Conservation (phyloP, 2,797 vertebrate genomes). For the Artibeus lituratus region DNA sequence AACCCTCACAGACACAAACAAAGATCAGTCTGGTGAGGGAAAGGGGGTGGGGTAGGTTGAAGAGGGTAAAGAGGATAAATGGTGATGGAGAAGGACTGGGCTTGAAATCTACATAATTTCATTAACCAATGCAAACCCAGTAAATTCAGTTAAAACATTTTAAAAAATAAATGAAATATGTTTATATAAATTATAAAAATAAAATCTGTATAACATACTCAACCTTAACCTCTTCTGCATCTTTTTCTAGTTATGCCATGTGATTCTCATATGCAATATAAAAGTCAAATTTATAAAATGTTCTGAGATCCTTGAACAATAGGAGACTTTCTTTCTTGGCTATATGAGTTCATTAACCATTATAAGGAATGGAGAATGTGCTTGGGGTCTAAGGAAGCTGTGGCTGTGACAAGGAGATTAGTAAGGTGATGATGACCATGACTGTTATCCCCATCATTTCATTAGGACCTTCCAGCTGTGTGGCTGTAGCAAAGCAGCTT, state of each 20-base stretch:
- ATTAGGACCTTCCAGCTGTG: background rate
- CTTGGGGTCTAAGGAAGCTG: background rate
- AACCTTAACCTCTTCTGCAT: background rate
- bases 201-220: background rate
- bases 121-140: background rate
- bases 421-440: background rate
- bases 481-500: background rate
- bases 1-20: background rate
- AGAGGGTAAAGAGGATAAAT: background rate
- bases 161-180: background rate
- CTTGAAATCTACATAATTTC: background rate
- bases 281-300: conserved; percentile 19
- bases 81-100: background rate
- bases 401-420: background rate
- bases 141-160: background rate
- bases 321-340: background rate
- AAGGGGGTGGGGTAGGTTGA: background rate
- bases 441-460: background rate
- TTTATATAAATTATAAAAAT: background rate
- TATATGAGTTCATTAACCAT: background rate
- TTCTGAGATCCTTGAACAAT: background rate
- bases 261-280: background rate
- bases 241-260: background rate
- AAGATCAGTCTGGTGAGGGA: background rate
- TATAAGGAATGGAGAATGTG: background rate